phyloP scores from a whole-genome alignment of 2,113 vertebrate genomes.

The Nothoprocta pentlandii region DNA sequence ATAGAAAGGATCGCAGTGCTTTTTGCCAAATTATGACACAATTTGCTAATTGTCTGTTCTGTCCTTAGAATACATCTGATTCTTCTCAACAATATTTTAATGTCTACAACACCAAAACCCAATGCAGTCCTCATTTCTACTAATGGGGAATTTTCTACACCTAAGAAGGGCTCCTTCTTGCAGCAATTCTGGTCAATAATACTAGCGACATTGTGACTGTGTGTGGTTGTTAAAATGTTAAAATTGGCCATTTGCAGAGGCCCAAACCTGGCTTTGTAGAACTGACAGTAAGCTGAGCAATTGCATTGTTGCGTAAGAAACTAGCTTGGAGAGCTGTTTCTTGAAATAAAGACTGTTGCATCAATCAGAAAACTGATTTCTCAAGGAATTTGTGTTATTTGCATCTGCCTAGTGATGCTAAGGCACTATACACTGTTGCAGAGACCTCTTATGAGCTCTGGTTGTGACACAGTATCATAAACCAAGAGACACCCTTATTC shows the following conservation, averaged over 20 bases:
- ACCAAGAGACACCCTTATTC: background rate
- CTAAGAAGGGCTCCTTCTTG: background rate
- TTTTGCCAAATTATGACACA: background rate
- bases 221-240: background rate
- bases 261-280: background rate
- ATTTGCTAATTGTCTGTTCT: background rate
- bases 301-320: background rate
- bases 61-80: accelerated
- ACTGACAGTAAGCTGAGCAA: background rate
- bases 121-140: background rate
- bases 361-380: background rate
- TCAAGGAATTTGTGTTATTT: background rate
- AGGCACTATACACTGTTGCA: background rate
- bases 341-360: background rate
- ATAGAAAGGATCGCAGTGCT: background rate
- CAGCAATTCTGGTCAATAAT: background rate
- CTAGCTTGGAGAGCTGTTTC: background rate
- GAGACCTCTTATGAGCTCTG: background rate
- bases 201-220: background rate
- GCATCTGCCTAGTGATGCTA: background rate
- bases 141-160: background rate
- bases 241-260: background rate
- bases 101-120: background rate
- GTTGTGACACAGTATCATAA: background rate
- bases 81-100: background rate